These are phyloP conservation scores for Synaphobranchus kaupii DNA, from an alignment of 2,797 vertebrate species.

Conservation along the genomic window DNA sequence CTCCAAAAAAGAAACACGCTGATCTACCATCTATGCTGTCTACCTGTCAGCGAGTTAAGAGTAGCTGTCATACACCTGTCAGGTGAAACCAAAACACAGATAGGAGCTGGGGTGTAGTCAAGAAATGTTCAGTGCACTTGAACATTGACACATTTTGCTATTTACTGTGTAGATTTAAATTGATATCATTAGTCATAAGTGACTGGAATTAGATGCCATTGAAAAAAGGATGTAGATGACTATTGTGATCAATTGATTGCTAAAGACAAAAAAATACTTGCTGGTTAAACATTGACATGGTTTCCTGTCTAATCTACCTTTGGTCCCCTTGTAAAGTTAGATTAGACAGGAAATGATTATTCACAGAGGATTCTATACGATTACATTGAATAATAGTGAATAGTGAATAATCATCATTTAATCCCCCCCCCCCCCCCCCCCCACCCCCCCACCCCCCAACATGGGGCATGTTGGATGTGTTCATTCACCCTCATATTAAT, in stretches of 20 bases:
- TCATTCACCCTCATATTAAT: constrained; percentile 15
- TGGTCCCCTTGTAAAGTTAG: background rate
- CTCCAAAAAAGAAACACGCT: background rate
- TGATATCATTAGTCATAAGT: background rate
- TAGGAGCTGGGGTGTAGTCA: background rate
- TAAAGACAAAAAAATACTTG: background rate
- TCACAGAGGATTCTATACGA: no score
- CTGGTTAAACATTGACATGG: background rate
- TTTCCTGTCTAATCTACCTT: background rate
- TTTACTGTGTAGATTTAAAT: background rate
- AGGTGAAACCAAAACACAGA: background rate
- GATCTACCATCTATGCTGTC: background rate
- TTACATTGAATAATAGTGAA: no score
- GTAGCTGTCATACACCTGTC: background rate
- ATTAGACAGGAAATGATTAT: no score
- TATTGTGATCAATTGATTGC: no score
- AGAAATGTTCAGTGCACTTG: background rate
- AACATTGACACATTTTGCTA: background rate
- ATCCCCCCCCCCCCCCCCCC: no score
- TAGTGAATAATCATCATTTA: background rate
- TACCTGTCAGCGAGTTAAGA: background rate
- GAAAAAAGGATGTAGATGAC: background rate
- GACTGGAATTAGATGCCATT: background rate
- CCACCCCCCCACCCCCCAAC: background rate
- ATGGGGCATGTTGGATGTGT: background rate